Base-by-base conservation (phyloP, 2,113 vertebrate genomes). In the Oryzias javanicus region DNA sequence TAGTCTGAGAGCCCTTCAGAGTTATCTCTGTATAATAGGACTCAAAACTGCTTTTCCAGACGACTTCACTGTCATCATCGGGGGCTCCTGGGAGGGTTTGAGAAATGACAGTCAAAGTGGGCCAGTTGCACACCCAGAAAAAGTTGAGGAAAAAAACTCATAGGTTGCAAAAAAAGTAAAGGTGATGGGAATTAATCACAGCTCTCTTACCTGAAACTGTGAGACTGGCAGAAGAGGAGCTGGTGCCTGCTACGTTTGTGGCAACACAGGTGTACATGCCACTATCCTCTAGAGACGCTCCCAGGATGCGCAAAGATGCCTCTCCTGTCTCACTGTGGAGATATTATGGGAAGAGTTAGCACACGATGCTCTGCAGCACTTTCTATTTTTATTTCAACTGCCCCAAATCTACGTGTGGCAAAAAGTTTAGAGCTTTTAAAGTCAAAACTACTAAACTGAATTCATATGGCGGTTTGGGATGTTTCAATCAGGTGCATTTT, bases 1-100 rank as follows among this genome's bases (percentile, higher is more conserved):
- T n/a, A n/a, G n/a, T n/a, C n/a, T n/a, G n/a, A n/a, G n/a, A n/a
- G n/a, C n/a, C n/a, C 97, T 96, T 90, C 96, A 96, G 58, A 99
- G 92, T 83, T 83, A 97, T 94, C 82, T 98, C 97, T 14, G 90
- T 95, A 88, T 95, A 99, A 86, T 93, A 89, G 87, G 91, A 92
- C 75, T 98, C 96, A 84, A 98, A 99, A 90, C 91, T 92, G 76
- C 94, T 94, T 70, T 96, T 99, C 96, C 96, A 99, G 83, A 93
- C 86, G 66, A 95, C 92, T 82, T 94, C 86, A 81, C 94, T 87
- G 64, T 94, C 94, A 76, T 96, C 95, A 71, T 89, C 94, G 68
- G 92, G 89, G 71, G 92, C 90, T 91, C 93, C 96, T 97, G 81
- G 44, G 64, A 55, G 54, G 8, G 75, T n/a, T 50, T 16, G 14